These are phyloP conservation scores for Pocillopora verrucosa DNA, from an alignment of 64 coral and sea anemone species.

Conservation along the genomic window DNA sequence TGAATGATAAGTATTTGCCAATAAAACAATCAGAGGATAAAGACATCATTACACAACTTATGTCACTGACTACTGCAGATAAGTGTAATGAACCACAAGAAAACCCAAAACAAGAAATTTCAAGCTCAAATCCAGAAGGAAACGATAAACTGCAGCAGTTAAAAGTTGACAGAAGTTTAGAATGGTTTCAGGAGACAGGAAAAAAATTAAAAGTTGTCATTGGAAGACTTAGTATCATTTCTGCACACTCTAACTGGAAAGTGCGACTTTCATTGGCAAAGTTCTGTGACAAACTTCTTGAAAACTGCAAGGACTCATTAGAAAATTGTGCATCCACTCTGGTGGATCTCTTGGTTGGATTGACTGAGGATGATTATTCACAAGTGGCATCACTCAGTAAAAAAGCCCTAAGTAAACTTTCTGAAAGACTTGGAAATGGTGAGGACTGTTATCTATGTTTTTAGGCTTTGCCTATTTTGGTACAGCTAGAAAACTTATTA, in stretches of 20 bases:
- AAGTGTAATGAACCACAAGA: not conserved
- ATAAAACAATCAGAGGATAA: conserved; percentile 16
- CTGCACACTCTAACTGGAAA: conserved; percentile 83
- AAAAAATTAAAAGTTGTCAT: conserved; percentile 79
- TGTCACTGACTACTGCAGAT: conserved; percentile 16
- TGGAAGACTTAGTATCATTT: conserved; percentile 35
- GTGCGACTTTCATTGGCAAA: conserved; percentile 61
- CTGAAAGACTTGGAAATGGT: conserved; percentile 61
- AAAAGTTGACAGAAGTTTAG: conserved; percentile 22
- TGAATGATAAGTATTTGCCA: conserved; percentile 72
- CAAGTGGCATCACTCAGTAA: conserved; percentile 72
- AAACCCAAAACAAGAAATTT: conserved; percentile 12
- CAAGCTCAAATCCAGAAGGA: conserved; percentile 24
- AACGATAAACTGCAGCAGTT: conserved; percentile 33
- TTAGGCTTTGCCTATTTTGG: too few relatives aligned
- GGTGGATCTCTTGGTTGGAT: conserved; percentile 75
- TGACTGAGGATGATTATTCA: conserved; percentile 70
- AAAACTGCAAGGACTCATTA: conserved; percentile 71
- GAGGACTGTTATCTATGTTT: not conserved
- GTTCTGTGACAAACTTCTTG: conserved; percentile 66
- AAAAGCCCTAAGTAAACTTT: conserved; percentile 53
- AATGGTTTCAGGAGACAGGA: conserved; percentile 75
- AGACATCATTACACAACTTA: conserved; percentile 52
- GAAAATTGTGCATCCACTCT: conserved; percentile 52
- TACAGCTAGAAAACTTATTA: too few relatives aligned